Evolutionary conservation across 2,888 invertebrate genomes (phyloP), one percentile per base, ranked within the genome.

Genomic region (Tenthredo notha): DNA sequence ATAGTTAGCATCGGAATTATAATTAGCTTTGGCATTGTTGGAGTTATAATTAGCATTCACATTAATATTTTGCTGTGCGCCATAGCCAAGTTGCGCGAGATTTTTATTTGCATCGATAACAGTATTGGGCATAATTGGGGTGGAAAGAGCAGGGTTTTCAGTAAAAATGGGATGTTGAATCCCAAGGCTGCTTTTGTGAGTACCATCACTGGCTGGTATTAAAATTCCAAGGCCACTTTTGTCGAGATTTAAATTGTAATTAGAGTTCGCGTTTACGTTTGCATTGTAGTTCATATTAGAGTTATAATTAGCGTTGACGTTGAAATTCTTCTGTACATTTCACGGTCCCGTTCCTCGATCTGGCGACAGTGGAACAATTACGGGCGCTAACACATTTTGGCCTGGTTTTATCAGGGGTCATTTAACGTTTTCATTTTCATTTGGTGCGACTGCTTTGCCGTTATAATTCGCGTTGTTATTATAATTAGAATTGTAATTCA

Each of bases 401-500:
- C 12, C 50, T 50, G 29, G 29, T 77, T 77, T 77, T 54, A 77
- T 77, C 50, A 77, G 29, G 77, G 50, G 29, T 50, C 54, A 47
- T 77, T 54, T 77, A 54, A 50, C 77, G 29, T 50, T 77, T 54
- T 77, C 77, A 77, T 77, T 77, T 50, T 77, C 77, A 74, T 74
- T 74, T 43, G 43, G 12, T 74, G 25, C 43, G 33, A 77, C 47
- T 54, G n/a, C 77, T 77, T 77, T 77, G 50, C 29, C 77, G 10
- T 77, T 54, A 77, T 77, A 77, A 77, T 77, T 77, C 37, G 21
- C 61, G 80, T 80, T 61, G n/a, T 43, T 21, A 29, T 80, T 58
- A 40, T 84, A 78, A 82, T 87, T 84, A 58, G 70, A 70, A 78
- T 86, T 80, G 85, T 85, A 74, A 83, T 85, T 75, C 40, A 58